A percentile compares a stretch with the other conserved stretches of the same genome.
These are phyloP conservation scores for Rhopalosiphum padi DNA, from an alignment of 1,140 invertebrate species.

Conservation along the genomic window DNA sequence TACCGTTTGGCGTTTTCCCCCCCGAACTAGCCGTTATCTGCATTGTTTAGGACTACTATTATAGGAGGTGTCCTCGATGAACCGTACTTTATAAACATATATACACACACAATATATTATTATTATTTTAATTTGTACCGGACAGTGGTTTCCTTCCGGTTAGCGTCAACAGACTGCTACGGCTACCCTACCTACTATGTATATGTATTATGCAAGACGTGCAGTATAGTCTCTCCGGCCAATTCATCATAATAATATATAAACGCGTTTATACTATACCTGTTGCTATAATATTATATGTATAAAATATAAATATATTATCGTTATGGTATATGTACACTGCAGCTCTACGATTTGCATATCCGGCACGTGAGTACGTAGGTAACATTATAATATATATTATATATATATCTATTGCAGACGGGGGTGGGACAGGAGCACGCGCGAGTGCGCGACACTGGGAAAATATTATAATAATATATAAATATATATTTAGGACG, in stretches of 20 bases:
- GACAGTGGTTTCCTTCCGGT: conserved; percentile 22
- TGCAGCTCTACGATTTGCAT: neutral
- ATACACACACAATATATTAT: neutral
- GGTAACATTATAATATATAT: neutral
- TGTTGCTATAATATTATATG: neutral
- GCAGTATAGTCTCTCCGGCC: neutral
- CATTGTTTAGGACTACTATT: neutral
- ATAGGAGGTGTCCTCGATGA: neutral
- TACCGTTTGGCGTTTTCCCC: neutral
- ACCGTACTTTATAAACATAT: neutral
- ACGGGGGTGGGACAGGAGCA: neutral
- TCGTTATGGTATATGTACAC: neutral
- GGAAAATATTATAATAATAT: neutral
- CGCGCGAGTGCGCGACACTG: neutral
- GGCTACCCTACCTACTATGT: neutral
- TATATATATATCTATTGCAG: neutral
- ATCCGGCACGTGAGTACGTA: neutral
- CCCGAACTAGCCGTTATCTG: neutral
- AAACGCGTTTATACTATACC: neutral
- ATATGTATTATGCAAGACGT: neutral
- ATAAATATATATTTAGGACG: neutral
- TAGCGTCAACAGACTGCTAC: neutral
- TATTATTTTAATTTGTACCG: neutral
- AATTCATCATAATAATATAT: neutral
- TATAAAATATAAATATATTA: conserved; percentile 18